Percentiles rank a stretch among this genome's conserved stretches.
These are phyloP conservation scores for Uromys caudimaculatus DNA, from an alignment of 2,797 vertebrate species.

Conservation along the genomic window DNA sequence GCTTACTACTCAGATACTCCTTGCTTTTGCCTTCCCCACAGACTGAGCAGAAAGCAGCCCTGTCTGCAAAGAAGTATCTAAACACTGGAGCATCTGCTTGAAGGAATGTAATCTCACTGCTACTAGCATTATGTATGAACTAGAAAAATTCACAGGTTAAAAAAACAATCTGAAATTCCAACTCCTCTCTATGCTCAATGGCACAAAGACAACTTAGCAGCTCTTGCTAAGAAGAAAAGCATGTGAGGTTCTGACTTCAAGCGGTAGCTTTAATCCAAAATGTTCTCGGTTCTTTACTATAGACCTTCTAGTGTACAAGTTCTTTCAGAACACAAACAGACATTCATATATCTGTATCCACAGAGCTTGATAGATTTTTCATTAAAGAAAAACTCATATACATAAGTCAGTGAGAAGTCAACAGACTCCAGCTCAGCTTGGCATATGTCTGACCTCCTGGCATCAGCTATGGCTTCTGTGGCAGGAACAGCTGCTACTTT, in stretches of 20 bases:
- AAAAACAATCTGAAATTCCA: constrained; percentile 53
- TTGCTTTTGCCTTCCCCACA: not conserved
- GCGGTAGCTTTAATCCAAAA: constrained; percentile 35
- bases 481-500: constrained; percentile 22
- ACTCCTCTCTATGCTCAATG: not conserved
- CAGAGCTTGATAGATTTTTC: not conserved
- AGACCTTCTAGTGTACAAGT: not conserved
- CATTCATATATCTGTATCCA: not conserved
- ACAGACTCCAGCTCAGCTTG: not conserved
- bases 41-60: not conserved
- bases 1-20: not conserved
- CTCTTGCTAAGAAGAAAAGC: constrained; percentile 19
- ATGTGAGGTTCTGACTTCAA: constrained; percentile 2
- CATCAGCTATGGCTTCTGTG: not conserved
- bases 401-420: not conserved
- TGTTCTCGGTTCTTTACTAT: not conserved
- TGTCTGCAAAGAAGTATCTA: not conserved
- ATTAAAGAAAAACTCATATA: not conserved
- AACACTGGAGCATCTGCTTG: constrained; percentile 1
- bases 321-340: not conserved
- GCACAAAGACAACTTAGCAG: constrained; percentile 27
- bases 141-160: constrained; percentile 48
- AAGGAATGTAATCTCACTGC: not conserved
- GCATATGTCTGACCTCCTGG: not conserved
- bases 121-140: not conserved